Conservation (phyloP, 2,113 vertebrate species). For the Butorides virescens region DNA sequence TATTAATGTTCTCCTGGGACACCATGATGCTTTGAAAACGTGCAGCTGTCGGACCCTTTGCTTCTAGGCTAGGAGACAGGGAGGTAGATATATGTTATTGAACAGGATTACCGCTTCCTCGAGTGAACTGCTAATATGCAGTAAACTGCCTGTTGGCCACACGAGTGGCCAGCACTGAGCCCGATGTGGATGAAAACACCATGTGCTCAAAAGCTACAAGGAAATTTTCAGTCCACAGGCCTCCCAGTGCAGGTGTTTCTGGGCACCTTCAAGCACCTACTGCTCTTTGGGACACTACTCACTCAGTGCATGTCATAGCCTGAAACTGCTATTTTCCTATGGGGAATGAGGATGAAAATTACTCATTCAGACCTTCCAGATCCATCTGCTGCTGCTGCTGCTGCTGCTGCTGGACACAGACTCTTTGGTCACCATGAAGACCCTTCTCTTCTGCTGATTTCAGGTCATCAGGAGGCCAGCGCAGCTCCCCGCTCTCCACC, state of each 20-base stretch:
- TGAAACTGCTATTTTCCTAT: background rate
- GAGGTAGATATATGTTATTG: background rate
- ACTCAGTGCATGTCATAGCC: background rate
- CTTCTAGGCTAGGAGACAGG: background rate
- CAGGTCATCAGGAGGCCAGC: slow-evolving; percentile 88
- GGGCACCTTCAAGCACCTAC: background rate
- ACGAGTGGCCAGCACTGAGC: background rate
- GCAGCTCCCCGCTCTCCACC: slow-evolving; percentile 90
- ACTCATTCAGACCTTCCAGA: slow-evolving; percentile 66
- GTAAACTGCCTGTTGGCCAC: background rate
- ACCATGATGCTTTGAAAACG: background rate
- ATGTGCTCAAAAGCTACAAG: background rate
- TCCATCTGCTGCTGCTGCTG: slow-evolving; percentile 63
- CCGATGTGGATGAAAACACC: background rate
- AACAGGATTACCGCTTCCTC: background rate
- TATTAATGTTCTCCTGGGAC: background rate
- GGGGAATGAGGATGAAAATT: background rate
- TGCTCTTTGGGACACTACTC: background rate
- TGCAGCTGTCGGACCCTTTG: background rate
- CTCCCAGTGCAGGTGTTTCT: background rate
- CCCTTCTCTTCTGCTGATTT: slow-evolving; percentile 73
- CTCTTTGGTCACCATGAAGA: slow-evolving; percentile 64
- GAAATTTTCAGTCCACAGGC: background rate
- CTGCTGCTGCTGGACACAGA: slow-evolving; percentile 56
- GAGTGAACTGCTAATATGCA: background rate